phyloP scores from a whole-genome alignment of 2,113 vertebrate genomes.

The Pedetes capensis region DNA sequence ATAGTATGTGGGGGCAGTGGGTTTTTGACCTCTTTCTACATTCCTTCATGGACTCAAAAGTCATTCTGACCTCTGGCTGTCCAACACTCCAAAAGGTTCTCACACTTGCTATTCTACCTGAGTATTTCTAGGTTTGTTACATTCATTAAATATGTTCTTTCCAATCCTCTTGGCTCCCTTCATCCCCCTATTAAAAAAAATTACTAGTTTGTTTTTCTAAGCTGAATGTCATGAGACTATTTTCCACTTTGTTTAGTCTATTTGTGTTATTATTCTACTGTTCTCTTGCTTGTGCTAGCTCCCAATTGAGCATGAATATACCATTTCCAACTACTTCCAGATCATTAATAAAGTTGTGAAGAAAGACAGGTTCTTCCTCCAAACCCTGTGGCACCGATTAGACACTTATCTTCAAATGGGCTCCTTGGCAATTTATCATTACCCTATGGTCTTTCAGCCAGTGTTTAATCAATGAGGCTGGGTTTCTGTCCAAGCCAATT shows the following conservation, averaged over 20 bases:
- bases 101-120: not conserved
- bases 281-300: constrained; percentile 17
- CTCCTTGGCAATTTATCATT: constrained; percentile 50
- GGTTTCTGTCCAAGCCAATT: constrained; percentile 35
- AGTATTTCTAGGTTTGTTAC: not conserved
- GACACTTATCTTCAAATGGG: not conserved
- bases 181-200: not conserved
- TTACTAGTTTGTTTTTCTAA: constrained; percentile 36
- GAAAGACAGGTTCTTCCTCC: constrained; percentile 51
- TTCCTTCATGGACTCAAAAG: not conserved
- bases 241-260: constrained; percentile 40
- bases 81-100: not conserved
- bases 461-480: constrained; percentile 53
- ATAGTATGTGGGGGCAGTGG: not conserved
- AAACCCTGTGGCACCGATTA: constrained; percentile 48
- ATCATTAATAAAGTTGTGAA: constrained; percentile 50
- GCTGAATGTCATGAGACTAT: not conserved
- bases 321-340: constrained; percentile 44
- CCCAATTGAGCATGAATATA: not conserved
- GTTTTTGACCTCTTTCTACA: not conserved
- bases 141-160: constrained; percentile 30
- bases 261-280: constrained; percentile 30
- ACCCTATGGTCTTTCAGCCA: constrained; percentile 18
- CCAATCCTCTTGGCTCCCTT: not conserved
- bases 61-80: not conserved